Evolutionary conservation across 1,140 invertebrate species (phyloP).

Genomic region (Globodera ellingtonae): DNA sequence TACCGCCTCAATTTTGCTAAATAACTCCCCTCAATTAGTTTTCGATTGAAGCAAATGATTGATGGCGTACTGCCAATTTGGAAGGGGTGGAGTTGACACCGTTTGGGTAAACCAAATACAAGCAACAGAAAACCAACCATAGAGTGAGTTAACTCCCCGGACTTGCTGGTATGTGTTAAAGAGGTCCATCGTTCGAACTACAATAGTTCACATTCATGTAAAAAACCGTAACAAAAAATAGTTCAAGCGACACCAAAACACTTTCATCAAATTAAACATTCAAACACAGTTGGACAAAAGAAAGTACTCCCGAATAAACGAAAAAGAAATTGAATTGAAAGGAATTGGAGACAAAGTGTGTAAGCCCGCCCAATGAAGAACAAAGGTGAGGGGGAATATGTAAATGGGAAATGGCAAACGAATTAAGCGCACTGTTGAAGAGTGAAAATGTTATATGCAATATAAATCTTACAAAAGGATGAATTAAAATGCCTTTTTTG

Average conservation of each 20-base stretch:
- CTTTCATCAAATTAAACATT: not conserved
- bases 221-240: not conserved
- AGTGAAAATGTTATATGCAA: not conserved
- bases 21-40: not conserved
- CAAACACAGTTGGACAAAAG: not conserved
- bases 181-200: slow-evolving; percentile 15
- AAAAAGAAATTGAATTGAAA: slow-evolving; percentile 6
- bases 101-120: not conserved
- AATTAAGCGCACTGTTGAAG: not conserved
- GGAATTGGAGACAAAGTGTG: not conserved
- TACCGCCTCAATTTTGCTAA: too few species aligned
- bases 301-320: not conserved
- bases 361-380: not conserved
- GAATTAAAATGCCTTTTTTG: not conserved
- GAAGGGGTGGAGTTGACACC: too few species aligned
- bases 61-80: too few species aligned
- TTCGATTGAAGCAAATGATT: too few species aligned
- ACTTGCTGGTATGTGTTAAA: slow-evolving; percentile 34
- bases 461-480: not conserved
- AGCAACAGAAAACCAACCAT: slow-evolving; percentile 25
- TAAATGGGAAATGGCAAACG: not conserved
- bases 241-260: not conserved
- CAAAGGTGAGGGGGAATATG: not conserved
- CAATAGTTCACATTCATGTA: not conserved
- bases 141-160: slow-evolving; percentile 34